Evolutionary conservation across 2,888 invertebrate genomes (phyloP).

Genomic region (Idaea dimidiata): DNA sequence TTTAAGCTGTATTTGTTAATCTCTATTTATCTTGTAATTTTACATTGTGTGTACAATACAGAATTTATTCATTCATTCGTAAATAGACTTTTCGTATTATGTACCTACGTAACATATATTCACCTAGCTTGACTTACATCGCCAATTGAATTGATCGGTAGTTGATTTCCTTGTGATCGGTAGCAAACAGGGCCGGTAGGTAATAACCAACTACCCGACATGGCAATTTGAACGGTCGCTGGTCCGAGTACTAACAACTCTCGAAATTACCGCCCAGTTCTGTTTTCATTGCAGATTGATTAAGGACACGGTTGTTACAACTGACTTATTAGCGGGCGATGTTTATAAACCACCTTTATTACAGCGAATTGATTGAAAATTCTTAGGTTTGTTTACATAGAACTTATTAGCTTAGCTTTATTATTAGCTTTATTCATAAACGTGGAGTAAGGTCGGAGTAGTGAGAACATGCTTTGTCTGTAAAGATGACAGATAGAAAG

Average conservation of each 20-base stretch:
- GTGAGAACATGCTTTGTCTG: too few species aligned
- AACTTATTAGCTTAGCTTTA: too few species aligned
- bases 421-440: too few species aligned
- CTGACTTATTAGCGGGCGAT: background rate
- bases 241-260: constrained; percentile 11
- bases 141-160: constrained; percentile 1
- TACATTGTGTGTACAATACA: too few species aligned
- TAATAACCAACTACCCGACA: constrained; percentile 6
- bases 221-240: constrained; percentile 10
- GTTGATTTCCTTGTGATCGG: constrained; percentile 12
- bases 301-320: background rate
- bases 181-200: background rate
- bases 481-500: too few species aligned
- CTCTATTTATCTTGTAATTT: too few species aligned
- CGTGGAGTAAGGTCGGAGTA: too few species aligned
- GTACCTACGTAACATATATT: background rate
- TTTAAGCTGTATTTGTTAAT: too few species aligned
- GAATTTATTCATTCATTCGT: too few species aligned
- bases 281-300: constrained; percentile 7
- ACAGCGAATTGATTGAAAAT: background rate
- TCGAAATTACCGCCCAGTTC: constrained; percentile 12
- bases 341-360: background rate
- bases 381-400: background rate
- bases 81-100: too few species aligned
- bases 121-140: background rate